Evolutionary conservation across 1,140 invertebrate genomes (phyloP).

Genomic region (Dendroctonus ponderosae): DNA sequence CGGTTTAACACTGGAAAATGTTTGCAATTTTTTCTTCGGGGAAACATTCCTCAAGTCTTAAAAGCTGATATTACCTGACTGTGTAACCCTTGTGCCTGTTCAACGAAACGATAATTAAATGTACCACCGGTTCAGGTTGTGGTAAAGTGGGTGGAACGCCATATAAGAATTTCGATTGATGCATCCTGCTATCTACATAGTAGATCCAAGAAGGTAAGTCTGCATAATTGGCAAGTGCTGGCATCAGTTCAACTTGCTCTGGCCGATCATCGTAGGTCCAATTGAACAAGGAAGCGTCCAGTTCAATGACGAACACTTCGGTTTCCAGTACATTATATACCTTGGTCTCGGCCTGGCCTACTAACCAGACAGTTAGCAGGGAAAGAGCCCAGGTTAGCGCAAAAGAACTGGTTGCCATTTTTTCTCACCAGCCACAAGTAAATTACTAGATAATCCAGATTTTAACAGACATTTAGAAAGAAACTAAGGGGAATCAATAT

Average conservation of each 20-base stretch:
- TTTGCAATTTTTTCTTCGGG: background rate
- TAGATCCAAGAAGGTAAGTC: constrained; percentile 82
- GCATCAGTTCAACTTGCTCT: constrained; percentile 65
- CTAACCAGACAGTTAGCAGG: too few relatives aligned
- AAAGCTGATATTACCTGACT: too few relatives aligned
- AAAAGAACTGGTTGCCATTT: too few relatives aligned
- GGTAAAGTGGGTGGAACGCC: background rate
- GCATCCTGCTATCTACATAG: constrained; percentile 72
- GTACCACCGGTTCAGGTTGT: background rate
- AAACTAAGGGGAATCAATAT: too few relatives aligned
- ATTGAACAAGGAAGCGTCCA: constrained; percentile 65
- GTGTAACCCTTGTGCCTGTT: too few relatives aligned
- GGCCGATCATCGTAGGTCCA: constrained; percentile 65
- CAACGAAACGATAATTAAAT: background rate
- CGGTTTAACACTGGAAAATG: constrained; percentile 52
- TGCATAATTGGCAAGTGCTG: constrained; percentile 67
- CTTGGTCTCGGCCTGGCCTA: too few relatives aligned
- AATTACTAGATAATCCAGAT: too few relatives aligned
- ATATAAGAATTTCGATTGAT: constrained; percentile 53
- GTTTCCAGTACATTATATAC: constrained; percentile 56
- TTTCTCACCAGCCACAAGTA: too few relatives aligned
- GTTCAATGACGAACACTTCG: constrained; percentile 63
- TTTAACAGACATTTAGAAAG: too few relatives aligned
- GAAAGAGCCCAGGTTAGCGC: too few relatives aligned
- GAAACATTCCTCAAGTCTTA: too few relatives aligned